phyloP scores from a whole-genome alignment of 2,888 invertebrate species.

The Drosophila falleni region DNA sequence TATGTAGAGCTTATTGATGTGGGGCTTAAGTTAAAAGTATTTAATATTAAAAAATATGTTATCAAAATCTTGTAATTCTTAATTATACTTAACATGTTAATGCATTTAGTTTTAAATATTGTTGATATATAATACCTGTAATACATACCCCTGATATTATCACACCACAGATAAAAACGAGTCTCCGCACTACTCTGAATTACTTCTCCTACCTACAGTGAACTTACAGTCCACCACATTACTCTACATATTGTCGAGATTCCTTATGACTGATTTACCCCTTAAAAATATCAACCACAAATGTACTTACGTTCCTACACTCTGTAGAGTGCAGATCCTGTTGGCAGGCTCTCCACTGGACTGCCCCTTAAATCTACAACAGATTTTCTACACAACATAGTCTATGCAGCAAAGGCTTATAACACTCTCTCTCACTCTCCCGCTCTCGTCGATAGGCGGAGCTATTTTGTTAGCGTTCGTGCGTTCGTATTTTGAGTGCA shows the following conservation, averaged over 20 bases:
- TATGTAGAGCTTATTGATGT: conserved; percentile 18
- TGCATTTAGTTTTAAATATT: background rate
- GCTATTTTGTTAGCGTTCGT: conserved; percentile 48
- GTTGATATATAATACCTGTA: background rate
- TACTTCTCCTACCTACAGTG: conserved; percentile 10
- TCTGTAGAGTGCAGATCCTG: conserved; percentile 30
- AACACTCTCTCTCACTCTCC: conserved; percentile 33
- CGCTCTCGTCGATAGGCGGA: conserved; percentile 60
- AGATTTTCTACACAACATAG: conserved; percentile 9
- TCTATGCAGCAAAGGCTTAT: background rate
- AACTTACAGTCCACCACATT: conserved; percentile 4
- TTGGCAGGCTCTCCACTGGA: conserved; percentile 30
- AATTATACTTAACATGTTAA: too few relatives aligned
- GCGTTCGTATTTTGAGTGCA: conserved; percentile 20
- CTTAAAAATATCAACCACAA: conserved; percentile 7
- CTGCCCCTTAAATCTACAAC: conserved; percentile 42
- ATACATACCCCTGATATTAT: background rate
- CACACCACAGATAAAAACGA: background rate
- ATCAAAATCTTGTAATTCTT: too few relatives aligned
- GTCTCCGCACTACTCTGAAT: background rate
- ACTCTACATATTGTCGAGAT: conserved; percentile 29
- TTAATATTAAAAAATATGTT: too few relatives aligned
- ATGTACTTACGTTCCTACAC: background rate
- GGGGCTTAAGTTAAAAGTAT: background rate
- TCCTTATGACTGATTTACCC: conserved; percentile 22